phyloP scores from a whole-genome alignment of 2,113 vertebrate species.

The Ranitomeya variabilis region DNA sequence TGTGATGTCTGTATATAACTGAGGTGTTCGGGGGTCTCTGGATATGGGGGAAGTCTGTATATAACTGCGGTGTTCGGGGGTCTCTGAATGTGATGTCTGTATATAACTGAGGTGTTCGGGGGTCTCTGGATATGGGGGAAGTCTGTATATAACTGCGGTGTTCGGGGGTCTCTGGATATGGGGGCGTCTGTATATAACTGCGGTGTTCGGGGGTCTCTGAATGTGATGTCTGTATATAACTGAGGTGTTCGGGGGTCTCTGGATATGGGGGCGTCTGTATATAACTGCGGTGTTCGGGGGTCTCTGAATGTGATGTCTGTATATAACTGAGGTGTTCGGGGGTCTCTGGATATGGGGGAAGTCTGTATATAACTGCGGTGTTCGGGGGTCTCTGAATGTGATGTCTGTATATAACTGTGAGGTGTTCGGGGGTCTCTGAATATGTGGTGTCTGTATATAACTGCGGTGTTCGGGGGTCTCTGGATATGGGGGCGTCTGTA shows the following conservation, averaged over 20 bases:
- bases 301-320: not conserved
- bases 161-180: too few species aligned
- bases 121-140: not conserved
- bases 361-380: too few species aligned
- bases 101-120: too few species aligned
- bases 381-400: too few species aligned
- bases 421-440: not conserved
- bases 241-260: too few species aligned
- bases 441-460: too few species aligned
- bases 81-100: conserved; percentile 6
- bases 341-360: too few species aligned
- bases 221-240: not conserved
- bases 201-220: not conserved
- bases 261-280: too few species aligned
- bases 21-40: too few species aligned
- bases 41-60: too few species aligned
- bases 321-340: not conserved
- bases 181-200: too few species aligned
- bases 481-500: not conserved
- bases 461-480: not conserved
- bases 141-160: not conserved
- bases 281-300: not conserved
- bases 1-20: not conserved
- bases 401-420: too few species aligned
- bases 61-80: not conserved